Base-by-base conservation (phyloP, 2,797 vertebrate species). In the Coreius guichenoti region DNA sequence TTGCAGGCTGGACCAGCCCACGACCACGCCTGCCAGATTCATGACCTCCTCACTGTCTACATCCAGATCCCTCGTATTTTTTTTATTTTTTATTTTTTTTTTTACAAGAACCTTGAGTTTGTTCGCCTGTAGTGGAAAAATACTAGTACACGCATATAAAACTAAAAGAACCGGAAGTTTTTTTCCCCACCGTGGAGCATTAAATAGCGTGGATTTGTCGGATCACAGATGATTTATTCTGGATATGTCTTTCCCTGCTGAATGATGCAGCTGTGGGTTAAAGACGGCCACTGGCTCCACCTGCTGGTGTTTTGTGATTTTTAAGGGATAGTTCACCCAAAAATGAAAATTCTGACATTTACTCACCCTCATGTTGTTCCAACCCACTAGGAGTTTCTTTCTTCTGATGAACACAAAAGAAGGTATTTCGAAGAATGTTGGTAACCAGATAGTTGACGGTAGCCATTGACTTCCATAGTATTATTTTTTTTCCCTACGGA, bases 11-110 rank as follows among this genome's bases (percentile, higher is more conserved):
- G 94, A 92, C 93, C 95, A 92, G 89, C 94, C 94, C 95, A 94
- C 93, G 92, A 94, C 95, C 95, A 95, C 94, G 94, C 95, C 95
- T 95, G 94, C 89, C 87, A 78, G 79, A 36, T 43, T 58, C 67
- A 75, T 81, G 76, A 73, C 86, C 72, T 78, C 83, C 84, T 80
- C 39, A 3, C 23, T 45, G 29, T 65, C 54, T 74, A 39, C 51
- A 26, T 49, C 39, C 47, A 76, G 33, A 67, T 33, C 36, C 23
- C 26, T 58, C 23, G 26, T 16, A 11, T 74, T 68, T 8, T 58
- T n/a, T 33, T 8, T 36, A 36, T 36, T 36, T 36, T 3, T 5
- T 36, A 36, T 36, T 36, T 36, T 1, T 45, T 45, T 47, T 51
- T 54, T 54, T 23, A 13, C 8, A 5, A 12, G 33, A 31, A 26